A percentile compares a stretch with the other conserved stretches of the same genome.
Evolutionary conservation across 2,888 invertebrate species (phyloP).

Genomic region (Sphinx pinastri): DNA sequence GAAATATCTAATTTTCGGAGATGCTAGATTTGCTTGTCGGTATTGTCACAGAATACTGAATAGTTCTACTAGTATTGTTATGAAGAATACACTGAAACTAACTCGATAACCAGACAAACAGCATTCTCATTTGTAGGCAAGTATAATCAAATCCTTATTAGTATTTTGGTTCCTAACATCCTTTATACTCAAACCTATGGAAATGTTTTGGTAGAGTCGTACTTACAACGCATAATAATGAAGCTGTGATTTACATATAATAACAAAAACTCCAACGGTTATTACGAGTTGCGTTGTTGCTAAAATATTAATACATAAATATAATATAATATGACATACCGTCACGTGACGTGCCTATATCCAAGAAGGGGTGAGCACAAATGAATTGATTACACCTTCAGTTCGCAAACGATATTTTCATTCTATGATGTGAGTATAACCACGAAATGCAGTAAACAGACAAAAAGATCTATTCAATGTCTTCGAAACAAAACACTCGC

Average conservation of each 20-base stretch:
- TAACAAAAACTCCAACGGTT: constrained; percentile 22
- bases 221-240: constrained; percentile 2
- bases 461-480: too few species aligned
- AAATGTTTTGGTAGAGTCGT: not conserved
- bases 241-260: constrained; percentile 18
- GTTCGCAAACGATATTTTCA: too few species aligned
- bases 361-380: not conserved
- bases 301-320: constrained; percentile 5
- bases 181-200: not conserved
- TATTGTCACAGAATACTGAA: too few species aligned
- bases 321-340: not conserved
- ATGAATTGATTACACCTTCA: too few species aligned
- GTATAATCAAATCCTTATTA: not conserved
- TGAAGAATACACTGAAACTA: too few species aligned
- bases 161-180: not conserved
- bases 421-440: too few species aligned
- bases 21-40: too few species aligned
- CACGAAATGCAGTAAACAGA: too few species aligned
- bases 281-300: not conserved
- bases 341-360: not conserved
- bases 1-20: too few species aligned
- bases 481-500: too few species aligned
- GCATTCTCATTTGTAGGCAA: not conserved
- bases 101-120: too few species aligned
- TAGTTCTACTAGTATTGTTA: too few species aligned